Conservation (phyloP, 2,888 invertebrate genomes). For the Rugalucina vietnamica region DNA sequence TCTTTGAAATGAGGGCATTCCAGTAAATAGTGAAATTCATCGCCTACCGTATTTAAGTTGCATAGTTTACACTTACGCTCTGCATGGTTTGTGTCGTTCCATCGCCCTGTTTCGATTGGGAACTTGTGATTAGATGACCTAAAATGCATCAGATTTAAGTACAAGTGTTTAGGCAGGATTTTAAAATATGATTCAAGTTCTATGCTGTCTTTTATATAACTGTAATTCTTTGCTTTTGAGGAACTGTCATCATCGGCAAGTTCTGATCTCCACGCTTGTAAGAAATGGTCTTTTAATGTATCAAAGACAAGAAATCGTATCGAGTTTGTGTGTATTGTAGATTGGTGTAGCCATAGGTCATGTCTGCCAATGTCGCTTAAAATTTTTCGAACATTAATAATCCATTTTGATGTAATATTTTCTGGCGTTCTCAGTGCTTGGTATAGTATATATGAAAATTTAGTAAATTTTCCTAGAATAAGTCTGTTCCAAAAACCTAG, state of each 20-base stretch:
- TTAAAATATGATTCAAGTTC: not conserved
- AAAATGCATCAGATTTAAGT: not conserved
- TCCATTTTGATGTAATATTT: not conserved
- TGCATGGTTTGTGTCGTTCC: not conserved
- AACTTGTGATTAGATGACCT: not conserved
- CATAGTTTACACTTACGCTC: not conserved
- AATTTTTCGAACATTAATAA: not conserved
- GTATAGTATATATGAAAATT: not conserved
- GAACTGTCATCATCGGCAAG: not conserved
- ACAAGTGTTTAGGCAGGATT: not conserved
- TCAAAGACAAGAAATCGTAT: not conserved
- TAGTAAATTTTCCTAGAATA: not conserved
- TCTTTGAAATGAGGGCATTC: no score
- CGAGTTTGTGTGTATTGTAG: not conserved
- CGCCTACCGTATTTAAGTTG: no score
- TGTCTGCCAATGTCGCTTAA: not conserved
- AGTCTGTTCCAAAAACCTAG: slow-evolving; percentile 20
- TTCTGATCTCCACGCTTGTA: not conserved
- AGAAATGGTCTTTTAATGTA: not conserved
- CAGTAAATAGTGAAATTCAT: no score
- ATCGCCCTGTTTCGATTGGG: not conserved
- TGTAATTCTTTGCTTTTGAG: not conserved
- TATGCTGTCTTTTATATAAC: not conserved
- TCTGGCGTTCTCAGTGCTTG: not conserved
- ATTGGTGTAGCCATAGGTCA: slow-evolving; percentile 1